These are phyloP conservation scores for Ancistrus triradiatus DNA, from an alignment of 2,113 vertebrate genomes.

Conservation along the genomic window DNA sequence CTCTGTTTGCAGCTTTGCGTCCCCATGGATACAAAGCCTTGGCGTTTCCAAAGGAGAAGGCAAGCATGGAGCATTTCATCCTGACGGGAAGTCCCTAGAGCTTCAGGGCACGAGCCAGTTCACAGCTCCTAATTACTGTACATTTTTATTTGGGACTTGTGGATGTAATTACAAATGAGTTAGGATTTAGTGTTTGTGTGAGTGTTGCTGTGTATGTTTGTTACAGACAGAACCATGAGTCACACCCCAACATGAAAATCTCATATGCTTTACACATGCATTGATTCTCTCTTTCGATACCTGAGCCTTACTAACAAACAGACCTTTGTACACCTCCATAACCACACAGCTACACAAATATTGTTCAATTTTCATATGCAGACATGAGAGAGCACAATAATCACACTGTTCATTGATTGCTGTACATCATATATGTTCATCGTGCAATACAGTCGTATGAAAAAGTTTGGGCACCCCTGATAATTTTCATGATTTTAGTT, in stretches of 20 bases:
- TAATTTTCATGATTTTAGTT: too few relatives aligned
- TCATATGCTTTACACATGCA: neutral
- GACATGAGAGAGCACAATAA: too few relatives aligned
- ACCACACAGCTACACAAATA: too few relatives aligned
- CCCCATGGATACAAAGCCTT: conserved; percentile 28
- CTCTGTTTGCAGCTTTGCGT: conserved; percentile 21
- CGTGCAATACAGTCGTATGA: too few relatives aligned
- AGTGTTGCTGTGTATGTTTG: neutral
- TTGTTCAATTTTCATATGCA: too few relatives aligned
- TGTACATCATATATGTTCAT: too few relatives aligned
- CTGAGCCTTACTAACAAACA: too few relatives aligned
- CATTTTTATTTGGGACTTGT: neutral
- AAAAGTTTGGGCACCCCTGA: too few relatives aligned
- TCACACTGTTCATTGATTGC: too few relatives aligned
- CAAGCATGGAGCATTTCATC: conserved; percentile 9
- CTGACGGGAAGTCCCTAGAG: conserved; percentile 9
- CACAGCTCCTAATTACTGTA: neutral
- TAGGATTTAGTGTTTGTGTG: neutral
- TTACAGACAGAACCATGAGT: neutral
- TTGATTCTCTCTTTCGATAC: neutral
- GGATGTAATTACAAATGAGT: neutral
- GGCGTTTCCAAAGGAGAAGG: conserved; percentile 12
- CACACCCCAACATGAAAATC: neutral
- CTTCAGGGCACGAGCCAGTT: neutral
- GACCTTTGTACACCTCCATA: too few relatives aligned